These are phyloP conservation scores for Coptodon bakossiorum DNA, from an alignment of 2,113 vertebrate genomes.

Conservation along the genomic window DNA sequence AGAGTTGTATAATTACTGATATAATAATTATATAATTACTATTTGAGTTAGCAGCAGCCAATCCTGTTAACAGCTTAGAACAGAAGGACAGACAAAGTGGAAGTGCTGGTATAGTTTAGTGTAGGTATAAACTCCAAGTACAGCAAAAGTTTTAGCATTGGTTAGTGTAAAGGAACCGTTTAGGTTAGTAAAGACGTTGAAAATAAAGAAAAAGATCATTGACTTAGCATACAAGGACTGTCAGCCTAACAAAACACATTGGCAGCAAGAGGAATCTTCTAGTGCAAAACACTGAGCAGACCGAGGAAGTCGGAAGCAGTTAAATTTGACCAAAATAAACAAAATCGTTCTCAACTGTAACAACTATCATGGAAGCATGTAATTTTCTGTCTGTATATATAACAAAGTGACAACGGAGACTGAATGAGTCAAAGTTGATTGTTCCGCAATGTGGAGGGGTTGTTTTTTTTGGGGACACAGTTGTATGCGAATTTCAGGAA, in stretches of 20 bases:
- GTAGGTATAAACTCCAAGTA: neutral
- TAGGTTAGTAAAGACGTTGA: neutral
- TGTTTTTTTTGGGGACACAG: accelerated
- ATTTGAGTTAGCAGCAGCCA: neutral
- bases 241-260: neutral
- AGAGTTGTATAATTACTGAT: neutral
- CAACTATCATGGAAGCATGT: neutral
- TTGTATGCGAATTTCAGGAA: neutral
- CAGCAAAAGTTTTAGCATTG: neutral
- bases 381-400: neutral
- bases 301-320: neutral
- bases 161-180: neutral
- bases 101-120: neutral
- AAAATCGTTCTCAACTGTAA: neutral
- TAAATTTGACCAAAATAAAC: neutral
- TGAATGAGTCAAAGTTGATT: neutral
- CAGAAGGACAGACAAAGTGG: neutral
- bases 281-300: neutral
- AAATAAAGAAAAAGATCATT: neutral
- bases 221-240: neutral
- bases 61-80: neutral
- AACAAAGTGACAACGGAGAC: neutral
- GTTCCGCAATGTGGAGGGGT: neutral
- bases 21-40: neutral
- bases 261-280: neutral